Conservation (phyloP, 2,113 vertebrate species). For the Oryzias javanicus region DNA sequence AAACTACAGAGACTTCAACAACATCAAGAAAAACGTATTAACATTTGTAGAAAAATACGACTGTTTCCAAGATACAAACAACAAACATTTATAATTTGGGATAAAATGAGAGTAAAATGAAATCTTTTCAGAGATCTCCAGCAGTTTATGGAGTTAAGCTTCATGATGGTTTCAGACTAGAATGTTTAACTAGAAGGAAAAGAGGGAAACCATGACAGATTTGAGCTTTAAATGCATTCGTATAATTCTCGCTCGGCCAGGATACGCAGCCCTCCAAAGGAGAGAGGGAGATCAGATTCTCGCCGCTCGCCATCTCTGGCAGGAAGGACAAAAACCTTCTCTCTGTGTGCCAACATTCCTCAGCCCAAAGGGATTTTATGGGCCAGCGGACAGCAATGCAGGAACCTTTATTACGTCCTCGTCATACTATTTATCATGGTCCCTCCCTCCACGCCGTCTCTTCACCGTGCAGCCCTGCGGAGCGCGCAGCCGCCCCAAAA, state of each 20-base stretch:
- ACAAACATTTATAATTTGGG: too few relatives aligned
- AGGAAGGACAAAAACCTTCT: slow-evolving; percentile 67
- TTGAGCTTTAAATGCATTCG: slow-evolving; percentile 33
- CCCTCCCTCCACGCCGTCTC: slow-evolving; percentile 22
- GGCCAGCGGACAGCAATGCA: slow-evolving; percentile 78
- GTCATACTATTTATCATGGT: slow-evolving; percentile 71
- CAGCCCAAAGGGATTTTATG: slow-evolving; percentile 75
- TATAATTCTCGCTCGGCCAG: slow-evolving; percentile 45
- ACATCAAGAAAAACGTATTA: too few relatives aligned
- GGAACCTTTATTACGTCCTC: slow-evolving; percentile 73
- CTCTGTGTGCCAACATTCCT: slow-evolving; percentile 72
- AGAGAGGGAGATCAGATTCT: slow-evolving; percentile 32
- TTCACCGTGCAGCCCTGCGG: slow-evolving; percentile 47
- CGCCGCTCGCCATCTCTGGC: slow-evolving; percentile 50
- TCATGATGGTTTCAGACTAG: too few relatives aligned
- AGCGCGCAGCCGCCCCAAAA: slow-evolving; percentile 47
- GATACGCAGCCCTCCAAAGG: slow-evolving; percentile 30
- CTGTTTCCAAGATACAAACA: too few relatives aligned
- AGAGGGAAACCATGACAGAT: too few relatives aligned
- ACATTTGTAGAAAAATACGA: too few relatives aligned
- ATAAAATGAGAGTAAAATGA: too few relatives aligned
- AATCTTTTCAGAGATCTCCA: too few relatives aligned
- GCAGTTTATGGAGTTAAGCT: too few relatives aligned
- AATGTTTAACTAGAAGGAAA: slow-evolving; percentile 1
- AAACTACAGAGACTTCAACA: too few relatives aligned